Conservation (phyloP, 2,888 invertebrate genomes). For the Himalopsyche japonica region DNA sequence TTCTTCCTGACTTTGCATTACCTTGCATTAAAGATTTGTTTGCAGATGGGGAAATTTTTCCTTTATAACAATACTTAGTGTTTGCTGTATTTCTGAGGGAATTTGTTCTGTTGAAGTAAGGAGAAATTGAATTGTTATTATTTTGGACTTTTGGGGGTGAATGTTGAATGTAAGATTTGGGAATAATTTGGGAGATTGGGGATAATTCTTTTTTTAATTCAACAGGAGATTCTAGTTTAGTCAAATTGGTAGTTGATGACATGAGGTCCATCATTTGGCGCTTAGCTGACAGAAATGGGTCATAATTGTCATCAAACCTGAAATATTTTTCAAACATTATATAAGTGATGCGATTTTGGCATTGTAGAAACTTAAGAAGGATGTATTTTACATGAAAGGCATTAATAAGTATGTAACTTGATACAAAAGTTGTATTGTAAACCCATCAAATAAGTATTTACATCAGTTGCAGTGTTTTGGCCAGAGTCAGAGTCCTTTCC, state of each 20-base stretch:
- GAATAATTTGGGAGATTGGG: slow-evolving; percentile 42
- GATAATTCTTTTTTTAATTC: slow-evolving; percentile 46
- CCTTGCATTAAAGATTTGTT: slow-evolving; percentile 54
- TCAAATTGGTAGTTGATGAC: slow-evolving; percentile 65
- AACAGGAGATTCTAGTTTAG: slow-evolving; percentile 53
- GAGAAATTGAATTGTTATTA: slow-evolving; percentile 57
- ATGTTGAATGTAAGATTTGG: slow-evolving; percentile 47
- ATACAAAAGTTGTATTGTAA: too few relatives aligned
- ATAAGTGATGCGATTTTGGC: not conserved
- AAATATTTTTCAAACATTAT: slow-evolving; percentile 42
- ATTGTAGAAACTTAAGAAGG: too few relatives aligned
- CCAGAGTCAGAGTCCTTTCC: too few relatives aligned
- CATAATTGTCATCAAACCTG: slow-evolving; percentile 66
- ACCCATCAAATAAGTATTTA: too few relatives aligned
- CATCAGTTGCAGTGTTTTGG: too few relatives aligned
- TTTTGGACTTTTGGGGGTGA: slow-evolving; percentile 53
- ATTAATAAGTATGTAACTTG: too few relatives aligned
- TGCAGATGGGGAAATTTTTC: slow-evolving; percentile 13
- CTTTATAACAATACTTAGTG: slow-evolving; percentile 48
- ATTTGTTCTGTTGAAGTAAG: slow-evolving; percentile 58
- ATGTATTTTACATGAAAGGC: too few relatives aligned
- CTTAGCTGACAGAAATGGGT: slow-evolving; percentile 79
- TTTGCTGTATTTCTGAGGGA: slow-evolving; percentile 49
- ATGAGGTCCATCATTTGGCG: slow-evolving; percentile 81
- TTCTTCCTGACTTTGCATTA: not conserved